Base-by-base conservation (phyloP, 2,888 invertebrate genomes). In the Tetranychus piercei region DNA sequence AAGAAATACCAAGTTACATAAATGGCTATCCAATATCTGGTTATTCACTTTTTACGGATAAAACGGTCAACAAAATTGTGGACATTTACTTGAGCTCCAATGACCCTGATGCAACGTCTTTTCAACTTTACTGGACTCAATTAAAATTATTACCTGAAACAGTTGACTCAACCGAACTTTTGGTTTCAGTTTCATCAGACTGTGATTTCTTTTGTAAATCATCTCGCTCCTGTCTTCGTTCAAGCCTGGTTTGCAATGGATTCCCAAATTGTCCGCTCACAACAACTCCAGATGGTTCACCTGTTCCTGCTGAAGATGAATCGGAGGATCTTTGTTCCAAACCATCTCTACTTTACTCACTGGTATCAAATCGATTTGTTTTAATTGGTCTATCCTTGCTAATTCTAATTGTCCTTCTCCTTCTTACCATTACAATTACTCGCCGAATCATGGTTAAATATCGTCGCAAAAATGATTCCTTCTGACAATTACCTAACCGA, bases 131-230 rank as follows among this genome's bases (percentile, higher is more conserved):
- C 64, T 75, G 75, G 75, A 75, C 75, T 22, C 75, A 75, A 34
- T 64, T 75, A 1, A 73, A 72, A 55, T 73, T 75, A 22, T 55
- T 75, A n/a, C 75, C 75, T 9, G 71, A 71, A n/a, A 65, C 75
- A 9, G 65, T 72, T 22, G 72, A 72, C 22, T 70, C 76, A 43
- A 66, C 74, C 9, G 76, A 76, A 23, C 66, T 69, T n/a, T 45
- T 76, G 74, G 76, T 76, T n/a, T 76, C 78, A 6, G 67, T 78
- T 66, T 76, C 77, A 8, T 76, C 77, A 74, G 88, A 87, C 43
- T 93, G 93, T 81, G 92, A 90, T 79, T 94, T 93, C 80, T 87
- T 89, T 76, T 94, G 93, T 81, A 6, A 71, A 71, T 44, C 71
- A 20, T 71, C 71, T 7, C 20, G 45, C 15, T n/a, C 71, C 9